Base-by-base conservation (phyloP, 1,140 invertebrate genomes). In the Oreohelix idahoensis region DNA sequence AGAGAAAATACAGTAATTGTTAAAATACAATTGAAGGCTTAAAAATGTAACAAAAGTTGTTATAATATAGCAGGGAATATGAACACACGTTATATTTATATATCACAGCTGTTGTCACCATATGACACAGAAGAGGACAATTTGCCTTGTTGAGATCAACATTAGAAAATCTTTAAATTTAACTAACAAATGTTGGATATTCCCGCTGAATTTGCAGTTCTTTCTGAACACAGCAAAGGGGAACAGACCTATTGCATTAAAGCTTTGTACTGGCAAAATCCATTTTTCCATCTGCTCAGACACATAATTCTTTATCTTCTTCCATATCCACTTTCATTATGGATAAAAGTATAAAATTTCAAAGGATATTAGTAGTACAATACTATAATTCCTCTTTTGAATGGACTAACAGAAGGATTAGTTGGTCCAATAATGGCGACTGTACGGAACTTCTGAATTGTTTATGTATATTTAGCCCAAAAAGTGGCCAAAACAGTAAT, bases 21-120 rank as follows among this genome's bases (percentile, higher is more conserved):
- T 66, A 66, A 66, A 66, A 66, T 23, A 66, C 29, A 66, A 66
- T 32, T 1, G 29, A 66, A 66, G 20, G 17, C 5, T 29, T 66
- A 66, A 4, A 66, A 66, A 66, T 58, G 63, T 66, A 66, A 66
- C 63, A 66, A 35, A 66, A 66, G 11, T 29, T 29, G 29, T 32
- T 66, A 32, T 32, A 66, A 66, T n/a, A 66, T 66, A 66, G 29
- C 29, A 32, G 29, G 63, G 20, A 66, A 32, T 8, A 32, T 8
- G 29, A 66, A 29, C n/a, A 35, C 20, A 51, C 17, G 32, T 49
- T 78, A 35, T 79, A 79, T 66, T 42, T 79, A 79, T 79, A 79
- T 79, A 79, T 79, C 77, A 79, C 77, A 79, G 77, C 49, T 79
- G 58, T 42, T 66, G 32, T 63, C 77, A 79, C 51, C 39, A 35